These are phyloP conservation scores for Holotrichia oblita DNA, from an alignment of 1,140 invertebrate species.

Conservation along the genomic window DNA sequence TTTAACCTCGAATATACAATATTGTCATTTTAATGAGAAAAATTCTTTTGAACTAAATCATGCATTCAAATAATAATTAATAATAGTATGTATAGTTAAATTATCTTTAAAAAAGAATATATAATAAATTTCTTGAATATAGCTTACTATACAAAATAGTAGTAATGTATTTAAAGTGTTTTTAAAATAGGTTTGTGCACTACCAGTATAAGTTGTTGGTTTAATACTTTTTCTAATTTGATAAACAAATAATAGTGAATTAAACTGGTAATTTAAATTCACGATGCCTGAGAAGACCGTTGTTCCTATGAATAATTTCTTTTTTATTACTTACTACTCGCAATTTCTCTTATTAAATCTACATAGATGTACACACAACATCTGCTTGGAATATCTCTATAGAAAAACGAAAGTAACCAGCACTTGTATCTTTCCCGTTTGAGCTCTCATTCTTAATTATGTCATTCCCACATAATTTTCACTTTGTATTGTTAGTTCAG, in stretches of 20 bases:
- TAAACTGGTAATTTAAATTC: slow-evolving; percentile 24
- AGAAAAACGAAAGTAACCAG: slow-evolving; percentile 13
- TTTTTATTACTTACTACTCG: background rate
- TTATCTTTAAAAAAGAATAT: too few relatives aligned
- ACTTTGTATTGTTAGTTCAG: slow-evolving; percentile 1
- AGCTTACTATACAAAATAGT: too few relatives aligned
- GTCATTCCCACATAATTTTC: slow-evolving; percentile 21
- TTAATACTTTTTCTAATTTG: background rate
- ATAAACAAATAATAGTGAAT: background rate
- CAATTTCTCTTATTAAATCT: slow-evolving; percentile 30
- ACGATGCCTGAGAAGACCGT: background rate
- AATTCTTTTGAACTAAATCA: too few relatives aligned
- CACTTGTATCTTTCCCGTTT: background rate
- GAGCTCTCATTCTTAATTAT: slow-evolving; percentile 7
- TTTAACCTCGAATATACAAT: too few relatives aligned
- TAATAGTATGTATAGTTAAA: too few relatives aligned
- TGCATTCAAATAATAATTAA: too few relatives aligned
- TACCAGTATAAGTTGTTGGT: background rate
- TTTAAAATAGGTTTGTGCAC: too few relatives aligned
- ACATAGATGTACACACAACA: background rate
- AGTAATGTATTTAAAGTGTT: too few relatives aligned
- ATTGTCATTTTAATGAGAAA: too few relatives aligned
- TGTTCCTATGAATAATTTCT: background rate
- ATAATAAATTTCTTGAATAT: too few relatives aligned
- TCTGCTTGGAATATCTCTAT: slow-evolving; percentile 1